phyloP scores from a whole-genome alignment of 1,140 invertebrate species.

The Agrypnia vestita region DNA sequence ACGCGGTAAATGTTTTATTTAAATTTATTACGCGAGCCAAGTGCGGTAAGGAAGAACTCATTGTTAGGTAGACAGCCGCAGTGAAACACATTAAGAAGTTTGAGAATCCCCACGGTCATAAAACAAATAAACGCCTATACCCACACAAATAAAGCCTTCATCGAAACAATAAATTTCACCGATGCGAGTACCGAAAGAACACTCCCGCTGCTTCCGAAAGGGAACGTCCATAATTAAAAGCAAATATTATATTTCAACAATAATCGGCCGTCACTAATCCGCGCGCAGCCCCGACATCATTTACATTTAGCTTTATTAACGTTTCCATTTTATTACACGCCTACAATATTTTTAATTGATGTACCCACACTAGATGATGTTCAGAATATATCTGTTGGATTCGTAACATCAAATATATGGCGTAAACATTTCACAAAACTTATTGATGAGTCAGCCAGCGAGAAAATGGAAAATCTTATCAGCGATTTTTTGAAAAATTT shows the following conservation, averaged over 20 bases:
- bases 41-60: no score
- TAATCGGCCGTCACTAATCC: constrained; percentile 33
- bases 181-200: background rate
- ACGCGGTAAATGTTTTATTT: no score
- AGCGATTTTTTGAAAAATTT: no score
- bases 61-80: no score
- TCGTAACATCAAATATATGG: no score
- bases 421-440: no score
- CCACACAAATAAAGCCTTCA: background rate
- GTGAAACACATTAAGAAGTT: background rate
- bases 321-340: constrained; percentile 32
- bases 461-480: no score
- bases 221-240: constrained; percentile 34
- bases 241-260: constrained; percentile 38
- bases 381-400: no score
- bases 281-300: constrained; percentile 4
- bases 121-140: constrained; percentile 14
- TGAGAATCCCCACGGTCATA: background rate
- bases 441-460: no score
- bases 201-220: constrained; percentile 13
- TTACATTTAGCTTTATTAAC: constrained; percentile 26
- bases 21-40: no score
- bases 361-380: no score
- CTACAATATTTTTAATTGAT: background rate
- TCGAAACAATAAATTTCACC: background rate